Conservation (phyloP, 92 coral and sea anemone species). For the Parazoanthus darwini region DNA sequence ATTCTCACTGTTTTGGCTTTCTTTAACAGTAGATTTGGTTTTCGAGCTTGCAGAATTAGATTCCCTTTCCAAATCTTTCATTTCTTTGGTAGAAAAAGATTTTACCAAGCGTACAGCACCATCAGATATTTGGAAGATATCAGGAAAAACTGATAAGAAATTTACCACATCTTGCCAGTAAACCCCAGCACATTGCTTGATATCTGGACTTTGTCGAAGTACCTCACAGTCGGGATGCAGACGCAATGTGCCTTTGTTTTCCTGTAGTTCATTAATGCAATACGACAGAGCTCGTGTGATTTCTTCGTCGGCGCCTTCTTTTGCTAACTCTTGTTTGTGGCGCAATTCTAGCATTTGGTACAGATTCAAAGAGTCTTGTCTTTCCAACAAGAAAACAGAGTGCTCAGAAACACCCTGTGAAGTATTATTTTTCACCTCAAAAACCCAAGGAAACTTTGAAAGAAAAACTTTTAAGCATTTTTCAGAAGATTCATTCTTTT, state of each 20-base stretch:
- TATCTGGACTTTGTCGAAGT: not conserved
- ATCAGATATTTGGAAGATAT: constrained; percentile 21
- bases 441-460: constrained; percentile 32
- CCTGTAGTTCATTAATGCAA: constrained; percentile 9
- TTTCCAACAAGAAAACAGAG: constrained; percentile 23
- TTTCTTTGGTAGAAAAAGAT: not conserved
- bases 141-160: constrained; percentile 31
- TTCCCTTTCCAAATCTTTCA: not conserved
- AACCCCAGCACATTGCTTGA: not conserved
- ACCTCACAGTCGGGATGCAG: not conserved
- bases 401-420: not conserved
- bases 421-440: constrained; percentile 18
- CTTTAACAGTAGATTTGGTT: not conserved
- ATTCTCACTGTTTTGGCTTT: not conserved
- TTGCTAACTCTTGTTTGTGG: not conserved
- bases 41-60: not conserved
- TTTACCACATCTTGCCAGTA: constrained; percentile 7
- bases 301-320: not conserved
- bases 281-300: not conserved
- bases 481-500: not conserved
- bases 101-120: not conserved
- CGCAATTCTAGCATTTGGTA: constrained; percentile 14
- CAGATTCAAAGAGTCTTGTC: constrained; percentile 16
- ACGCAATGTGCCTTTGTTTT: not conserved
- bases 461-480: not conserved